A percentile compares a stretch with the other conserved stretches of the same genome.
phyloP scores from a whole-genome alignment of 2,888 invertebrate species.

The Deroplatys truncata region DNA sequence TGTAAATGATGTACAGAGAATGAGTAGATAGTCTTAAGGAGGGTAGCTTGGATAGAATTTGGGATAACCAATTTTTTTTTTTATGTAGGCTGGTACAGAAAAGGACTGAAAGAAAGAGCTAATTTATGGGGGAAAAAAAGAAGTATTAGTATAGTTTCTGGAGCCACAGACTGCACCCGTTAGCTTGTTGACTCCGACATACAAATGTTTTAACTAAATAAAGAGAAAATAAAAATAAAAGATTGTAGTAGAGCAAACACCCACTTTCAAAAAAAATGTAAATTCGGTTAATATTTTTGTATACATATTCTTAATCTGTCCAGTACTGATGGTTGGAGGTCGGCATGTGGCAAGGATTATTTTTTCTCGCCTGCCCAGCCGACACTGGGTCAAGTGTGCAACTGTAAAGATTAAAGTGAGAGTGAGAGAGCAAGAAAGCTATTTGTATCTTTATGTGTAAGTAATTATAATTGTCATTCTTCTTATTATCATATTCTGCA shows the following conservation, averaged over 20 bases:
- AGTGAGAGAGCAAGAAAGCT: conserved; percentile 21
- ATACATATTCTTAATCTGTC: conserved; percentile 30
- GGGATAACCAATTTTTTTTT: conserved; percentile 23
- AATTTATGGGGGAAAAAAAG: not conserved
- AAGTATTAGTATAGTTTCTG: not conserved
- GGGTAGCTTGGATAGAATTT: conserved; percentile 26
- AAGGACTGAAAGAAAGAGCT: not conserved
- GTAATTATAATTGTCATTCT: conserved; percentile 25
- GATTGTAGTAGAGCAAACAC: conserved; percentile 7
- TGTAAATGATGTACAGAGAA: conserved; percentile 29
- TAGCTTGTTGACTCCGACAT: conserved; percentile 14
- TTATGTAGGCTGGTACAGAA: conserved; percentile 15
- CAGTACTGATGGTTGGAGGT: conserved; percentile 18
- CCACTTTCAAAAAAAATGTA: conserved; percentile 28
- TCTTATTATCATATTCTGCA: conserved; percentile 16
- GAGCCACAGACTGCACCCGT: conserved; percentile 23
- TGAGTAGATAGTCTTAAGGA: conserved; percentile 16
- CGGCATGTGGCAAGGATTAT: conserved; percentile 24
- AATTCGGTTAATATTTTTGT: conserved; percentile 33
- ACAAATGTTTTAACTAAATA: conserved; percentile 9
- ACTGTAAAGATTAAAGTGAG: conserved; percentile 15
- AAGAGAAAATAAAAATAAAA: not conserved
- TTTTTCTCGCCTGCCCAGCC: conserved; percentile 26
- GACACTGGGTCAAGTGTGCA: conserved; percentile 21
- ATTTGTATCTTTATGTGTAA: conserved; percentile 31